Base-by-base conservation (phyloP, 2,113 vertebrate genomes). In the Strigops habroptila region DNA sequence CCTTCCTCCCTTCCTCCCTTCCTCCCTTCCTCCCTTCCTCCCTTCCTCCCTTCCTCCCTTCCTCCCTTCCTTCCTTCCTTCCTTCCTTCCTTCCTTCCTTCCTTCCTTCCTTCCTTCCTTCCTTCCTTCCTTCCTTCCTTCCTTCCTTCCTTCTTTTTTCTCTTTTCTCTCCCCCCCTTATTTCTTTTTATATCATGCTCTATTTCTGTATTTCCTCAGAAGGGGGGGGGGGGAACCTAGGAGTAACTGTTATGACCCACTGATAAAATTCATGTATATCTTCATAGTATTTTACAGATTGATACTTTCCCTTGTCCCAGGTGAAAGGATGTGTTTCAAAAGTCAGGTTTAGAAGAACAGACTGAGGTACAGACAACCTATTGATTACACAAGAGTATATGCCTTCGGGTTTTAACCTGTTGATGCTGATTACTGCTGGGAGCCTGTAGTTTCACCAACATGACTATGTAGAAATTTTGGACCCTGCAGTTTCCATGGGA, bases 1-100 rank as follows among this genome's bases (percentile, higher is more conserved):
- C 9, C 6, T 24, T 25, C 14, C 7, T 8, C 14, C 5, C 5
- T 13, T 3, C 9, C 7, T 8, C 22, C 7, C 3, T 7, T 18
- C 6, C 11, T 7, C 7, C 2, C 3, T 6, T 7, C 12, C 4
- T 2, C 25, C 6, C 12, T 3, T 3, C 2, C 33, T 4, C 17
- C 9, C 25, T 3, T 11, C 31, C 6, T 2, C 23, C 4, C 11
- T 18, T 16, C 5, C 25, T 8, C 30, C 22, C 9, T 43, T 4
- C 14, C 2, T 23, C 37, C 10, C 5, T 13, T 14, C 6, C 11
- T 33, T 23, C 5, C 11, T 3, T 46, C 3, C 14, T 31, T 17
- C 6, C 2, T 9, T 21, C 6, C 6, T 8, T 23, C 6, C 12
- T 28, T n/a, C n/a, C n/a, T n/a, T n/a, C n/a, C n/a, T n/a, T n/a